These are phyloP conservation scores for Paelopatides confundens DNA, from an alignment of 53 echinoderm and acorn worm genomes.

Conservation along the genomic window DNA sequence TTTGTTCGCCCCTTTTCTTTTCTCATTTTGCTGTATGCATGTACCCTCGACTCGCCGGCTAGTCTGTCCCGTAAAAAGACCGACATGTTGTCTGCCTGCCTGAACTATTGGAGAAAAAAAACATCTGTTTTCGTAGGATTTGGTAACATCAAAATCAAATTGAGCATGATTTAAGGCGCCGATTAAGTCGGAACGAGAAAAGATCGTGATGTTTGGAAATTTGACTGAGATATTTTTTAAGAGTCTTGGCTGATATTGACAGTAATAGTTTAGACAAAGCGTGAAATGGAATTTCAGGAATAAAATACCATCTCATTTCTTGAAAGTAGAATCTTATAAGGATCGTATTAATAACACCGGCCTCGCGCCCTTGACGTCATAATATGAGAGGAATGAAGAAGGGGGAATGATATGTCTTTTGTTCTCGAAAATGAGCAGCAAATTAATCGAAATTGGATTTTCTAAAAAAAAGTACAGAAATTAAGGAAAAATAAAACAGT, in stretches of 20 bases:
- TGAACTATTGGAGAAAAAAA: background rate
- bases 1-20: background rate
- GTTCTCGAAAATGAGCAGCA: too few relatives aligned
- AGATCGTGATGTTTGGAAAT: background rate
- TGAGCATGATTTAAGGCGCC: conserved; percentile 21
- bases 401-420: too few relatives aligned
- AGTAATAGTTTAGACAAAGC: background rate
- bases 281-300: background rate
- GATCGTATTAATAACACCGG: too few relatives aligned
- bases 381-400: too few relatives aligned
- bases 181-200: background rate
- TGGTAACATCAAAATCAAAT: conserved; percentile 23
- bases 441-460: too few relatives aligned
- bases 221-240: background rate
- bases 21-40: too few relatives aligned
- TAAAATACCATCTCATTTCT: too few relatives aligned
- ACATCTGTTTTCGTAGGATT: conserved; percentile 20
- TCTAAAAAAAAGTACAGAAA: too few relatives aligned
- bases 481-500: too few relatives aligned
- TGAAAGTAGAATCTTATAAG: too few relatives aligned
- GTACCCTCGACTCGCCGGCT: conserved; percentile 36
- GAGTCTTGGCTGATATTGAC: background rate
- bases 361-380: too few relatives aligned
- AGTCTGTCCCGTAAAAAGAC: background rate
- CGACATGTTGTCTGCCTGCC: conserved; percentile 24